Base-by-base conservation (phyloP, 2,113 vertebrate genomes). In the Percina caprodes region DNA sequence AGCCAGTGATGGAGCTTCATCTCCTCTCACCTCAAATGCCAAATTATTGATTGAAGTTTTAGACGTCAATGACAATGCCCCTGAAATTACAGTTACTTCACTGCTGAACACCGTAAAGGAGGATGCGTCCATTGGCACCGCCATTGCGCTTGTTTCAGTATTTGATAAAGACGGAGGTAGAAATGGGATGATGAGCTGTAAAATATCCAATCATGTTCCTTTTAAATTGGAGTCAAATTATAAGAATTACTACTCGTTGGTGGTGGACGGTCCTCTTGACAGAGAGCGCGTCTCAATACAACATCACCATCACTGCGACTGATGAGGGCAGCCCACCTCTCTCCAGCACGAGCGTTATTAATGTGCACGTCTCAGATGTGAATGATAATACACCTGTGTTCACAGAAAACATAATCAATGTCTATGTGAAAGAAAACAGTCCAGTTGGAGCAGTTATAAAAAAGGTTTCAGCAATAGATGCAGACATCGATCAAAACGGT, bases 281-380 rank as follows among this genome's bases (percentile, higher is more conserved):
- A 91, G 96, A 83, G 77, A 86, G 73, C 13, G 75, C 77, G 16
- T 89, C 91, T 30, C 90, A 89, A n/a, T 97, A 98, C 84, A 95
- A 96, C 54, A 90, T 97, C 60, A 94, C 91, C 16, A 90, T 97
- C 51, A 94, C 79, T 13, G 96, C 96, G n/a, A 92, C 84, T 8
- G 96, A 97, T 83, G 93, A 95, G 76, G 97, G 96, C 3, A 94
- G 75, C 7, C 96, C 96, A 46, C 87, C 95, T 56, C 91, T 97
- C 2, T 95, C 93, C 56, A 93, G 92, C 66, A 87, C 72, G 55
- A 95, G 82, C 68, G 69, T 89, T 0, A 65, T 96, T 52, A 86
- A 72, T 26, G 93, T 97, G 23, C 89, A 93, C 2, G 84, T 97
- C 23, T 95, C 95, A n/a, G n/a, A n/a, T n/a, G n/a, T n/a, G n/a